Base-by-base conservation (phyloP, 2,113 vertebrate species). In the Campylorhamphus procurvoides region DNA sequence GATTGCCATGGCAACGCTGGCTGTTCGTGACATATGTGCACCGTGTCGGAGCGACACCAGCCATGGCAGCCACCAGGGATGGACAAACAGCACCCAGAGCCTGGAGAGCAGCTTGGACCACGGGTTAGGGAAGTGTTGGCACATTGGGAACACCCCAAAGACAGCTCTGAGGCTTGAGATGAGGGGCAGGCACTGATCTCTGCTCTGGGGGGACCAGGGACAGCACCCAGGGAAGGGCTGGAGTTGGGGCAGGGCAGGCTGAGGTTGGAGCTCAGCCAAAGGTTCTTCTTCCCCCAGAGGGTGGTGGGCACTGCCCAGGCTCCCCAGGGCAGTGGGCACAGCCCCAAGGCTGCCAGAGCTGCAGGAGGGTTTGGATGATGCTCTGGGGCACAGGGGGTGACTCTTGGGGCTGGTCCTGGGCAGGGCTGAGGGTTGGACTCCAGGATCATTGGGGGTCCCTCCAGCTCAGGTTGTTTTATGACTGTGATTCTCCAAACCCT, bases 1-100 rank as follows among this genome's bases (percentile, higher is more conserved):
- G 55, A 90, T 97, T 90, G 59, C 94, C 81, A 97, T 96, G 96
- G 94, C 94, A 97, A 97, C 96, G 46, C 53, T 58, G 14, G 59
- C 91, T 94, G 90, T 95, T 93, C 83, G 90, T 96, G 96, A 95
- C 37, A 87, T 37, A 80, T 87, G 93, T 96, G 94, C 89, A 92
- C 93, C 15, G 31, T 86, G 82, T 53, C 50, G n/a, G 47, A 94
- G 78, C 84, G 35, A 89, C 91, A 81, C 47, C 88, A 87, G 87
- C 1, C 1, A 0, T 39, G 23, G 77, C 58, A 55, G 62, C 18
- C 20, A 22, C 5, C 60, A 19, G 40, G 71, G 78, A 7, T 46
- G 90, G 94, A 78, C 93, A 92, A 31, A 52, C 50, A 39, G 84
- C 49, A 59, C 64, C 91, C 64, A 71, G 24, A 75, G 9, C 28